A percentile compares a stretch with the other conserved stretches of the same genome.
Evolutionary conservation across 2,113 vertebrate genomes (phyloP).

Genomic region (Origma solitaria): DNA sequence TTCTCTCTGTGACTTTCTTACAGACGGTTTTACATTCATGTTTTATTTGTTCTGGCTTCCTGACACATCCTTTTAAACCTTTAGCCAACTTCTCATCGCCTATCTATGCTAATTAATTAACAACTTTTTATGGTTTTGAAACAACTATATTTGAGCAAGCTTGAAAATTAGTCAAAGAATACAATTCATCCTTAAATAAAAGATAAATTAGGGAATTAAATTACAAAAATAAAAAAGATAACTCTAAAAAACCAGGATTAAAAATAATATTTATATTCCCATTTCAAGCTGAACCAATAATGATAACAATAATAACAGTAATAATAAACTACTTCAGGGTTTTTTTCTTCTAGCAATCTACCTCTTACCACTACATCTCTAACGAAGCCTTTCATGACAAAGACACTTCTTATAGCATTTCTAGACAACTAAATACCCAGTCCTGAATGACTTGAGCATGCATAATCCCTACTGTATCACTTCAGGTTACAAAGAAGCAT

Average conservation of each 20-base stretch:
- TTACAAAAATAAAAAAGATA: neutral
- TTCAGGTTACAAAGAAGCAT: constrained; percentile 7
- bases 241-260: neutral
- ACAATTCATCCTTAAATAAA: neutral
- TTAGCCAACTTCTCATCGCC: neutral
- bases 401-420: neutral
- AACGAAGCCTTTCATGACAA: neutral
- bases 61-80: neutral
- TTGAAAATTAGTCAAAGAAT: neutral
- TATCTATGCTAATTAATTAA: neutral
- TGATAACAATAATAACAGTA: neutral
- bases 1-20: neutral
- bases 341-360: neutral
- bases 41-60: neutral
- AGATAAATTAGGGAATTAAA: neutral
- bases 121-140: neutral
- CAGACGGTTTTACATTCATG: neutral
- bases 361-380: neutral
- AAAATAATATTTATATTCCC: neutral
- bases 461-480: constrained; percentile 21
- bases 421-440: neutral
- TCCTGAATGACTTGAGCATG: neutral
- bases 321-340: neutral
- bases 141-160: neutral
- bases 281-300: neutral